Conservation (phyloP, 2,888 invertebrate species). For the Andrena trimmerana region DNA sequence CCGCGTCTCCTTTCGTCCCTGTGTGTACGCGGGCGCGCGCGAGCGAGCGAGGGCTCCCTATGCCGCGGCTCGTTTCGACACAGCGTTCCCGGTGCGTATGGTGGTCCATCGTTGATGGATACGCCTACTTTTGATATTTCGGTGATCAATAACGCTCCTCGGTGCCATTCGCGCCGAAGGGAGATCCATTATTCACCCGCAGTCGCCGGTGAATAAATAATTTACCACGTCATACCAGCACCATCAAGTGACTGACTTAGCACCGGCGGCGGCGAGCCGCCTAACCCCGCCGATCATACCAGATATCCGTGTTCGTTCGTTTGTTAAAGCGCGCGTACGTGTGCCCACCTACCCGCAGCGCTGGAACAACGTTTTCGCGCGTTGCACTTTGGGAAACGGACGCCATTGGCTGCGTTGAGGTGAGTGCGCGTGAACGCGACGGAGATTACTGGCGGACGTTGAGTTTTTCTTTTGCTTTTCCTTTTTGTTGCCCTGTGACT, state of each 20-base stretch:
- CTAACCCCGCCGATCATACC: conserved; percentile 53
- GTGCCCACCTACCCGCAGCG: background rate
- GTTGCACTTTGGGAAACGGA: background rate
- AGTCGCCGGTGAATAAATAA: conserved; percentile 83
- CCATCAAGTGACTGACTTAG: conserved; percentile 74
- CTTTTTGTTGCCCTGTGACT: no score
- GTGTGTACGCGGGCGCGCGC: conserved; percentile 17
- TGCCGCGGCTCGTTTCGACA: conserved; percentile 50
- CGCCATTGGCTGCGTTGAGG: background rate
- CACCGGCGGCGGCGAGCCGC: conserved; percentile 59
- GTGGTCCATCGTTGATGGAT: conserved; percentile 79
- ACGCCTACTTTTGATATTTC: conserved; percentile 82
- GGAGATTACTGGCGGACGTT: background rate
- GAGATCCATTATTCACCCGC: conserved; percentile 80
- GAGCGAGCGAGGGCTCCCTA: background rate
- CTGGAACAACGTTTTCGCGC: background rate
- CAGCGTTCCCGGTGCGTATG: conserved; percentile 50
- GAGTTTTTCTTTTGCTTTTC: background rate
- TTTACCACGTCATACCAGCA: conserved; percentile 79
- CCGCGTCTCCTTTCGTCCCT: conserved; percentile 16
- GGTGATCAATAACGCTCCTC: conserved; percentile 81
- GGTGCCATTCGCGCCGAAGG: conserved; percentile 75
- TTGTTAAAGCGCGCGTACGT: conserved; percentile 13
- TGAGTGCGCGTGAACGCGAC: no score
- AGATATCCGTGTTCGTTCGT: conserved; percentile 48